phyloP scores from a whole-genome alignment of 2,888 invertebrate species.

The Ophonus ardosiacus region DNA sequence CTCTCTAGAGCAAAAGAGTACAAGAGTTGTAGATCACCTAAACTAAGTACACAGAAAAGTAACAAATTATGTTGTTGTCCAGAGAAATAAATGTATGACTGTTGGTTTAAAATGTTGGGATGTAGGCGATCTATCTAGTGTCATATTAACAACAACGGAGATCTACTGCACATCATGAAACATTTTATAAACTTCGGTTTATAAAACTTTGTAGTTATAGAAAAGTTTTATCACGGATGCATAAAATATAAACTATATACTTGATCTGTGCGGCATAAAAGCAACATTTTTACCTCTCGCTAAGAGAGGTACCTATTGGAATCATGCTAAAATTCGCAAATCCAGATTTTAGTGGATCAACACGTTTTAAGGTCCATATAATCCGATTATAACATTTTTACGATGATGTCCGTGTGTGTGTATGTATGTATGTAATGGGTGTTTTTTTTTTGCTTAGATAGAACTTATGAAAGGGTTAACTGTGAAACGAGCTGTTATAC shows the following conservation, averaged over 20 bases:
- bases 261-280: no score
- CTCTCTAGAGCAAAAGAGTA: not conserved
- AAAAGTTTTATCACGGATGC: not conserved
- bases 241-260: conserved; percentile 18
- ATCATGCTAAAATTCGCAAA: no score
- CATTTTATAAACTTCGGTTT: conserved; percentile 22
- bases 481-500: no score
- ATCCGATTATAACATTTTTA: no score
- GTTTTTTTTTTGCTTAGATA: no score
- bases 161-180: conserved; percentile 5
- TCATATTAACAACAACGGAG: conserved; percentile 16
- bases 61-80: conserved; percentile 25
- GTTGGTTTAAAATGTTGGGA: conserved; percentile 1
- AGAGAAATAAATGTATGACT: not conserved
- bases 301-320: no score
- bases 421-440: no score
- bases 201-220: conserved; percentile 9
- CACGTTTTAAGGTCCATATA: no score
- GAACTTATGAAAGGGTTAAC: no score
- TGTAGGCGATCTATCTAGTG: conserved; percentile 2
- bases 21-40: conserved; percentile 3
- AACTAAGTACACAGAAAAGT: conserved; percentile 8
- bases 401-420: no score
- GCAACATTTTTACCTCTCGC: no score
- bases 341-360: no score